Evolutionary conservation across 1,140 invertebrate genomes (phyloP).

Genomic region (Ladona fulva): DNA sequence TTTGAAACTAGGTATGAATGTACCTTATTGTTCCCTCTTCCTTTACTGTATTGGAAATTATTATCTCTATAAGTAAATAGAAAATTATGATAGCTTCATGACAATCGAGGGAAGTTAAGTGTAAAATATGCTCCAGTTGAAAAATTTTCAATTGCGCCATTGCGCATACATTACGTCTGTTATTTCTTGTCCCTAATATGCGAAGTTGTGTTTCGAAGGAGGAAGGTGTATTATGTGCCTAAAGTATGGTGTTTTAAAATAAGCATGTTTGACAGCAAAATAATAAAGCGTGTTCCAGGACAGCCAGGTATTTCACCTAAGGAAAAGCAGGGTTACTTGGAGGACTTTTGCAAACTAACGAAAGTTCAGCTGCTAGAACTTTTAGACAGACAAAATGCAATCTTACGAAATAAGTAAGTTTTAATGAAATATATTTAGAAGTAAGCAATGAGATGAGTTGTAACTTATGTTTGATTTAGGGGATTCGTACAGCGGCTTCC

Average conservation of each 20-base stretch:
- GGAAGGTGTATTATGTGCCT: neutral
- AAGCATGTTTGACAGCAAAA: neutral
- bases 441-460: neutral
- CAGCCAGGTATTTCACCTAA: neutral
- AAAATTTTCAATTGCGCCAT: too few species aligned
- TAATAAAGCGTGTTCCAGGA: neutral
- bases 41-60: too few species aligned
- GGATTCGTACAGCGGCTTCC: conserved; percentile 43
- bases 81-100: too few species aligned
- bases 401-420: conserved; percentile 42
- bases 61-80: too few species aligned
- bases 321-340: conserved; percentile 30
- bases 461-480: conserved; percentile 28
- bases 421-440: neutral
- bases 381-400: conserved; percentile 40
- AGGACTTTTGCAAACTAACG: conserved; percentile 36
- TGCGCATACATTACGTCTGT: too few species aligned
- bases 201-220: too few species aligned
- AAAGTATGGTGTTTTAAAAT: neutral
- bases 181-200: too few species aligned
- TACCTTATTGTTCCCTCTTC: too few species aligned
- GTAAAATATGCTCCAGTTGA: too few species aligned
- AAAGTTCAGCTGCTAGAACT: conserved; percentile 40
- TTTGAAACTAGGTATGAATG: too few species aligned
- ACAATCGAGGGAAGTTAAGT: too few species aligned